phyloP scores from a whole-genome alignment of 30 jellyfish, hydroid and myxozoan genomes.

The Turritopsis dohrnii region DNA sequence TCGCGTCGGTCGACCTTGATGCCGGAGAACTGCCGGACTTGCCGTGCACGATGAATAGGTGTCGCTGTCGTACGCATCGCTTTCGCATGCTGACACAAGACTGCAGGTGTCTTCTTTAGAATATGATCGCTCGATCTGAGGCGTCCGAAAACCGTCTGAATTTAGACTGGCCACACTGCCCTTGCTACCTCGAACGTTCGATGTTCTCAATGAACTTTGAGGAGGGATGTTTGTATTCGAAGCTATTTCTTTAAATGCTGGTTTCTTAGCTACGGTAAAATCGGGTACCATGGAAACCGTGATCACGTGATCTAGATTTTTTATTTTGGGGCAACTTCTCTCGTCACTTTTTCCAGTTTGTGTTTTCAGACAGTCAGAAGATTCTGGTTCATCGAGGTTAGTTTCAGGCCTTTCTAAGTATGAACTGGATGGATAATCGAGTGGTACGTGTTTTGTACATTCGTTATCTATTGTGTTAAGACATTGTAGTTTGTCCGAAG shows the following conservation, averaged over 20 bases:
- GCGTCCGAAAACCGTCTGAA: background rate
- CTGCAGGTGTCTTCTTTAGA: conserved; percentile 79
- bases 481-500: background rate
- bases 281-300: conserved; percentile 28
- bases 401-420: background rate
- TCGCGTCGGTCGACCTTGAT: conserved; percentile 76
- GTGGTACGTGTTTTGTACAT: background rate
- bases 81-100: conserved; percentile 74
- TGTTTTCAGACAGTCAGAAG: background rate
- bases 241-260: background rate
- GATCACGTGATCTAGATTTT: conserved; percentile 21
- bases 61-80: conserved; percentile 48
- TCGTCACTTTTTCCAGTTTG: conserved; percentile 5
- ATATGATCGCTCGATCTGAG: conserved; percentile 12
- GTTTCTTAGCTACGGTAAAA: conserved; percentile 29
- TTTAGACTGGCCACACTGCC: background rate
- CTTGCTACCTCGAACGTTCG: background rate
- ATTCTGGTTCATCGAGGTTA: conserved; percentile 7
- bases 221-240: conserved; percentile 7
- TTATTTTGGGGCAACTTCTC: background rate
- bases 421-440: background rate
- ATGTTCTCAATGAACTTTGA: conserved; percentile 7
- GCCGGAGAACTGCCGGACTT: conserved; percentile 37
- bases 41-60: conserved; percentile 33
- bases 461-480: background rate